Conservation (phyloP, 2,113 vertebrate species). For the Bothrops jararaca region DNA sequence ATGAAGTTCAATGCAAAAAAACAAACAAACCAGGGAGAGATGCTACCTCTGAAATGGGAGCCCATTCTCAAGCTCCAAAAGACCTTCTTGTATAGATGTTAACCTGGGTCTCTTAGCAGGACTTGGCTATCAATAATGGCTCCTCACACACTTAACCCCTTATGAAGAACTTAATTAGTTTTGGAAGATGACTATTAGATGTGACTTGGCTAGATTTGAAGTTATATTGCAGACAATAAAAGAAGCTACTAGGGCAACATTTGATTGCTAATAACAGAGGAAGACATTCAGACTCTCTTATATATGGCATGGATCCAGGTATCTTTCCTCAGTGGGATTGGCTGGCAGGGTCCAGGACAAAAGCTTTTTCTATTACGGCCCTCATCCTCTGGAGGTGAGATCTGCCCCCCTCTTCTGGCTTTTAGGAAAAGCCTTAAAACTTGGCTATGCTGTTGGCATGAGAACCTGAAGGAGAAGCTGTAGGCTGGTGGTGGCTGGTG, state of each 20-base stretch:
- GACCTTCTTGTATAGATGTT: neutral
- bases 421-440: neutral
- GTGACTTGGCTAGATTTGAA: neutral
- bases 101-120: neutral
- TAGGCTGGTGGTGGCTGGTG: neutral
- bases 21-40: neutral
- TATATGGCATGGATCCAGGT: no score
- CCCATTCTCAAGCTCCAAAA: neutral
- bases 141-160: neutral
- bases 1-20: neutral
- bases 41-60: neutral
- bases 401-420: neutral
- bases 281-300: neutral
- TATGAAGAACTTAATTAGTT: neutral
- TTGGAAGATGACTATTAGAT: neutral
- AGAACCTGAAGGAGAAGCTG: neutral
- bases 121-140: neutral
- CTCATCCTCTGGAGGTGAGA: neutral
- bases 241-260: neutral
- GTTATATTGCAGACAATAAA: neutral
- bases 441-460: neutral
- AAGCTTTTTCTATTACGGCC: neutral
- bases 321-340: neutral
- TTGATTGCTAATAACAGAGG: neutral
- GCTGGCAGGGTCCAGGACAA: neutral